Base-by-base conservation (phyloP, 2,888 invertebrate species). In the Tortrix viridana region DNA sequence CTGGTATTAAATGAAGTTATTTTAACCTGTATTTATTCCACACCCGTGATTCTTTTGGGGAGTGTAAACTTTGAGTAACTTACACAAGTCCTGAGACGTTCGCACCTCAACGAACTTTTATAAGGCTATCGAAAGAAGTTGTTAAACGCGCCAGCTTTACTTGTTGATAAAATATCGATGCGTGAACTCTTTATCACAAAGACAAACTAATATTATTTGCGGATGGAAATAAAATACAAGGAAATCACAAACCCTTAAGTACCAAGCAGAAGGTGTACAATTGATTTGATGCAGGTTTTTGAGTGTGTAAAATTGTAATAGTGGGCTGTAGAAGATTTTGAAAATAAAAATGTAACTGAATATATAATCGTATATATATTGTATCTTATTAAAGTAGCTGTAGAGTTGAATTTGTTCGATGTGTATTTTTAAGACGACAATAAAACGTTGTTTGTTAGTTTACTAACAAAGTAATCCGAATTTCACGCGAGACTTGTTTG, bases 401-500 rank as follows among this genome's bases (percentile, higher is more conserved):
- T 62, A 62, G 43, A 26, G 50, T 19, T 26, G 0, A 14, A 18
- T n/a, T 20, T 9, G 65, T 54, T 50, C 38, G n/a, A 43, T 6
- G 9, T 4, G 48, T 5, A 18, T 6, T 26, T 22, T 1, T 5
- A 6, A 14, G 20, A 37, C 9, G 4, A 6, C 7, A 18, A 7
- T 63, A 70, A 60, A 14, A 60, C 9, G 16, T 71, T 65, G 70
- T 73, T 68, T 67, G 65, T 64, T 48, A 77, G 76, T 78, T 81
- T 75, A 77, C 75, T 80, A 80, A 80, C 79, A 82, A 73, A 71
- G 70, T 84, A 80, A 86, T 83, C 76, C 77, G 77, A 79, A 85
- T 88, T 88, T 88, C 80, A 88, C 88, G 88, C 81, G 77, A 86
- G 80, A 86, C 70, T 82, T 86, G 74, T 89, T 88, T 88, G 89